Evolutionary conservation across 2,113 vertebrate genomes (phyloP), one percentile per base, ranked within the genome.

Genomic region (Bubo bubo): DNA sequence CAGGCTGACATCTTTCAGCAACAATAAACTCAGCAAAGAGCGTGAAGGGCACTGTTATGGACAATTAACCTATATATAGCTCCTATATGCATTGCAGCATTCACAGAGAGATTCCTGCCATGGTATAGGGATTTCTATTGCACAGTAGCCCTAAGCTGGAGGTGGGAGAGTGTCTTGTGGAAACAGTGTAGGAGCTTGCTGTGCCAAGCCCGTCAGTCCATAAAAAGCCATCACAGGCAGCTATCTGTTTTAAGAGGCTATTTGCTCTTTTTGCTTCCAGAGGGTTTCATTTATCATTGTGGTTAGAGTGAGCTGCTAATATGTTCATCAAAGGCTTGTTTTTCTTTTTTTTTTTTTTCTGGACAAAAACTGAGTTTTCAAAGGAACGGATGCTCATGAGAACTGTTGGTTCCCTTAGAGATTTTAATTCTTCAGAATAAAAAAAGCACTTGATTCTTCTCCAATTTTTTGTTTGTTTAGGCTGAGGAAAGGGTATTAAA

Each of bases 401-500:
- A 92, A 95, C 67, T 76, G 35, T 73, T 73, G 86, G n/a, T 91
- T 92, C 47, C 76, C 79, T 64, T 43, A 39, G 59, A 95, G 60
- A 81, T 63, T 88, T 84, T 88, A 88, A 43, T 81, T 63, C n/a
- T 79, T 84, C 43, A 23, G 45, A 92, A 86, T 75, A 45, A 93
- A 94, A 95, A 67, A 81, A 52, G 1, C 19, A 55, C 18, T 88
- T 88, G 66, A 83, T 94, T 93, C 56, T 79, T 90, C 55, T 90
- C 88, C 86, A 95, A 45, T 22, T 70, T 83, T 96, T 88, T 90
- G 58, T 92, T 94, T 95, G 60, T 87, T 93, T 96, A 91, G 47
- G 21, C 43, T 87, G 70, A 94, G 79, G 85, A 95, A 86, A 5
- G 18, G 23, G 9, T 63, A 67, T 67, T 80, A 74, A 84, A 94